Evolutionary conservation across 1,140 invertebrate genomes (phyloP), one percentile per base, ranked within the genome.

Genomic region (Homalodisca vitripennis): DNA sequence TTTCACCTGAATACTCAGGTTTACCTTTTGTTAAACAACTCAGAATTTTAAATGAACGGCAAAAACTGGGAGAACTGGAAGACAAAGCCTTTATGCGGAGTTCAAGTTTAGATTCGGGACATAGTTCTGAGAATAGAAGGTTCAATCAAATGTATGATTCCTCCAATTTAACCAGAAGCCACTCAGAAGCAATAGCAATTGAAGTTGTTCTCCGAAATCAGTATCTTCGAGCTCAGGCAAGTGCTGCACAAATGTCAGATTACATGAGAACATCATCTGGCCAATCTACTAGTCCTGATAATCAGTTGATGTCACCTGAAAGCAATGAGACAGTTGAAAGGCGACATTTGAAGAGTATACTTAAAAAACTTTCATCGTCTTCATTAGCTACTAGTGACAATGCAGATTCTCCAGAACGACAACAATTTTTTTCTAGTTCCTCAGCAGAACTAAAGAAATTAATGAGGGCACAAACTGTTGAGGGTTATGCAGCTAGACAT

Each of bases 1-100:
- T 94, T 14, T 93, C 91, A n/a, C 92, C 92, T 0, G 92, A 94
- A 76, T 94, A 93, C 73, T 88, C 89, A 30, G 89, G 90, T n/a
- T 77, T 94, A 57, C 92, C 92, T 0, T 94, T 94, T 75, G 92
- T 94, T 1, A 94, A 94, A 80, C 92, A 92, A 72, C 78, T 94
- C 46, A 93, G 94, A 81, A 93, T 94, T 66, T 80, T 94, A 17
- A 93, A 94, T 77, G 92, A 94, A 79, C 83, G 92, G 17, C 92
- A 94, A 77, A 94, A 93, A 80, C 78, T 94, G 34, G 91, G 89
- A 20, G 90, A 93, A 76, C 78, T 93, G 29, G 89, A 93, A 75
- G 86, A 85, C 73, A 88, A 87, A 1, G 86, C 90, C 1, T 86
- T 87, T 75, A 84, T 85, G 31, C 81, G 91, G 65, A 93, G 91